Conservation (phyloP, 2,888 invertebrate genomes). For the Pherbina coryleti region DNA sequence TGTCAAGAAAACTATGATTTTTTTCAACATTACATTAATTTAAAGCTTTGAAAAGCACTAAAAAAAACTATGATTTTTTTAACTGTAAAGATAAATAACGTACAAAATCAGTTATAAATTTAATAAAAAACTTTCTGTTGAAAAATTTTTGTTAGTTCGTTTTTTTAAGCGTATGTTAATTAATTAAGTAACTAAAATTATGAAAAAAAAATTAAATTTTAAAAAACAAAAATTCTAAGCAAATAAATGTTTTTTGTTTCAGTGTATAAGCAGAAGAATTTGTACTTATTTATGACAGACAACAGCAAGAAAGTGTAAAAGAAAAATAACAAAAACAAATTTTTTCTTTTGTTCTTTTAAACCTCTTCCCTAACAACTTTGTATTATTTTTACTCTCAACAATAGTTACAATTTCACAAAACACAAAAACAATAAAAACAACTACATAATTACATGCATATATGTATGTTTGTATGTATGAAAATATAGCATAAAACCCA, state of each 20-base stretch:
- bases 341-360: neutral
- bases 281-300: slow-evolving; percentile 36
- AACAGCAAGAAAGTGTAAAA: neutral
- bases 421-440: slow-evolving; percentile 5
- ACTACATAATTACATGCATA: neutral
- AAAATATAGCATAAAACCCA: slow-evolving; percentile 36
- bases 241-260: slow-evolving; percentile 30
- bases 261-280: slow-evolving; percentile 33
- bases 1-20: neutral
- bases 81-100: slow-evolving; percentile 37
- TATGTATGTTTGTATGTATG: slow-evolving; percentile 2
- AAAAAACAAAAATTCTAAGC: slow-evolving; percentile 38
- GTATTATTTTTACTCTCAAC: neutral
- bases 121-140: slow-evolving; percentile 59
- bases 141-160: slow-evolving; percentile 62
- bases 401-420: neutral
- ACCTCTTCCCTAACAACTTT: neutral
- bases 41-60: slow-evolving; percentile 40
- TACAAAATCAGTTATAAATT: slow-evolving; percentile 49
- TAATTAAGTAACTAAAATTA: slow-evolving; percentile 31
- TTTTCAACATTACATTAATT: slow-evolving; percentile 5
- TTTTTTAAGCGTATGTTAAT: slow-evolving; percentile 53
- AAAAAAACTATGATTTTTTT: slow-evolving; percentile 44
- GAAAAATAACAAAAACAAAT: slow-evolving; percentile 40
- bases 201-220: slow-evolving; percentile 20